Evolutionary conservation across 2,113 vertebrate genomes (phyloP).

Genomic region (Puma concolor): DNA sequence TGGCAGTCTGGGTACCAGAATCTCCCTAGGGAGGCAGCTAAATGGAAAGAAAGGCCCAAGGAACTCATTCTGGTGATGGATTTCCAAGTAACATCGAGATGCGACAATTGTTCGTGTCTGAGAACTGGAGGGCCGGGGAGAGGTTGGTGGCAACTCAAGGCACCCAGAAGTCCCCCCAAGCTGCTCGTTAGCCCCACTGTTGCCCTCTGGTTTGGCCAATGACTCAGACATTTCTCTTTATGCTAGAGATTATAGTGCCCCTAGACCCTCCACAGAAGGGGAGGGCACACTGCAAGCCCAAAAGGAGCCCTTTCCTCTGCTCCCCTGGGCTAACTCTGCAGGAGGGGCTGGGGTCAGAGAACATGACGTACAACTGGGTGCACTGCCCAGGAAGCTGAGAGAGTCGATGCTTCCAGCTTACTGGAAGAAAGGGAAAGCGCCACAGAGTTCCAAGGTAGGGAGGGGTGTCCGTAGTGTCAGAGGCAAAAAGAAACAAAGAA

Average conservation of each 20-base stretch:
- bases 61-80: not conserved
- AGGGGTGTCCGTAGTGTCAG: not conserved
- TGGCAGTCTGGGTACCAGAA: not conserved
- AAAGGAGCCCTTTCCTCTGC: not conserved
- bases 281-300: not conserved
- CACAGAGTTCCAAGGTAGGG: not conserved
- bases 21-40: not conserved
- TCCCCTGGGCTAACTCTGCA: not conserved
- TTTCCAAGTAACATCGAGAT: not conserved
- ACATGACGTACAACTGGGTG: not conserved
- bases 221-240: not conserved
- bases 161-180: not conserved
- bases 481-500: not conserved
- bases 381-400: not conserved
- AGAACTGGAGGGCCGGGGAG: not conserved
- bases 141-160: not conserved
- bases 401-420: not conserved
- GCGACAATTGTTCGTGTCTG: not conserved
- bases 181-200: not conserved
- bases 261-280: not conserved
- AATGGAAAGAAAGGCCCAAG: not conserved
- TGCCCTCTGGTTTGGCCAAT: not conserved
- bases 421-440: not conserved
- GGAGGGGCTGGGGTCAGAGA: not conserved
- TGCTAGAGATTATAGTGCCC: not conserved